Conservation (phyloP, 2,888 invertebrate species). For the Archaeoteleia sp. region DNA sequence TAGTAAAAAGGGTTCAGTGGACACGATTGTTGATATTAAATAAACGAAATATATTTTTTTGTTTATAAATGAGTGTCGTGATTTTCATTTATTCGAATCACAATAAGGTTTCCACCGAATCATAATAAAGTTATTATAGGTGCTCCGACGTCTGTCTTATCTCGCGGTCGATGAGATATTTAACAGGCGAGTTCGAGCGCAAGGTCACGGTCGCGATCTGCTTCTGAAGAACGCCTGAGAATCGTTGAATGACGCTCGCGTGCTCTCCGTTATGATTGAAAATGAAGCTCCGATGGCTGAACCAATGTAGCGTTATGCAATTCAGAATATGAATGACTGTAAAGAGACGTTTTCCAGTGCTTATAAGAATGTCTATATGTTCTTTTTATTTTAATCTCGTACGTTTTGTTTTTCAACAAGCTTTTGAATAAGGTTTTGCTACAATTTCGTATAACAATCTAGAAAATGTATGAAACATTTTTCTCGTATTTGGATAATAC, state of each 20-base stretch:
- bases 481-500: too few relatives aligned
- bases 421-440: too few relatives aligned
- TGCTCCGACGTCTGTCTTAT: conserved; percentile 28
- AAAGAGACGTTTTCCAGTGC: neutral
- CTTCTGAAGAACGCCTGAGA: conserved; percentile 1
- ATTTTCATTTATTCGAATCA: neutral
- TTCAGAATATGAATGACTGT: conserved; percentile 5
- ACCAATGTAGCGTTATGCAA: conserved; percentile 14
- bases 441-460: too few relatives aligned
- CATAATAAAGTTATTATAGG: conserved; percentile 42
- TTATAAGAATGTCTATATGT: too few relatives aligned
- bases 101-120: conserved; percentile 21
- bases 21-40: conserved; percentile 7
- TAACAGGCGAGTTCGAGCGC: conserved; percentile 42
- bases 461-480: too few relatives aligned
- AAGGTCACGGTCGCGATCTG: conserved; percentile 41
- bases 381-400: too few relatives aligned
- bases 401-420: too few relatives aligned
- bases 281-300: neutral
- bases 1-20: too few relatives aligned
- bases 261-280: conserved; percentile 12
- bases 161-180: conserved; percentile 37
- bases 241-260: conserved; percentile 11
- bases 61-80: neutral
- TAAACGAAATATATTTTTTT: neutral